Conservation (phyloP, 2,797 vertebrate species). For the Antennarius maculatus region DNA sequence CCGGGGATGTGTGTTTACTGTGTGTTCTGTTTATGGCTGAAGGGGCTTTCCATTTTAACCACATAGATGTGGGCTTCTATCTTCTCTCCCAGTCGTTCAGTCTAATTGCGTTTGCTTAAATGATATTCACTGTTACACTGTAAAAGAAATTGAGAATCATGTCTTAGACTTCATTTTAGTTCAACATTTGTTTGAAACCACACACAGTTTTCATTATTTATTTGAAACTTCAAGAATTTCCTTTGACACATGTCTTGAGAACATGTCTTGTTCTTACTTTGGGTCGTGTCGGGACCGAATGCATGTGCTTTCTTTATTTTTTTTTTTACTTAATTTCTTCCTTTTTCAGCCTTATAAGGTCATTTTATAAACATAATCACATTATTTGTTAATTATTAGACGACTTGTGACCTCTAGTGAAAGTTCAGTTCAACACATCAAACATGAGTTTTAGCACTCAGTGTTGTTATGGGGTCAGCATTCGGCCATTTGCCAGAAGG, state of each 20-base stretch:
- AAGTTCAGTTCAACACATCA: conserved; percentile 38
- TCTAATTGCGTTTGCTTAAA: conserved; percentile 59
- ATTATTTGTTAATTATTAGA: conserved; percentile 17
- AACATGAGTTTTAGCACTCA: conserved; percentile 31
- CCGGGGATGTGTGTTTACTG: conserved; percentile 48
- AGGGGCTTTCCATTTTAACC: conserved; percentile 63
- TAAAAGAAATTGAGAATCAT: conserved; percentile 7
- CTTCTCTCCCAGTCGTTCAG: conserved; percentile 40
- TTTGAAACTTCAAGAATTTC: conserved; percentile 15
- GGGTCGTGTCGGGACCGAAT: too few relatives aligned
- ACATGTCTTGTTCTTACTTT: too few relatives aligned
- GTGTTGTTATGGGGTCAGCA: conserved; percentile 58
- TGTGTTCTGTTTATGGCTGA: conserved; percentile 59
- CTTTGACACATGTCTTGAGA: conserved; percentile 32
- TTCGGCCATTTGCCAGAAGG: conserved; percentile 27
- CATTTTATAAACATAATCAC: conserved; percentile 4
- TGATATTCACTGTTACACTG: conserved; percentile 36
- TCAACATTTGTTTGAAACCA: conserved; percentile 5
- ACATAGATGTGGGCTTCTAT: conserved; percentile 67
- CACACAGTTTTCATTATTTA: too few relatives aligned
- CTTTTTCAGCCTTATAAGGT: conserved; percentile 13
- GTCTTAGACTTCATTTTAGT: conserved; percentile 10
- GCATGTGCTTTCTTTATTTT: too few relatives aligned
- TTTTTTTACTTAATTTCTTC: too few relatives aligned
- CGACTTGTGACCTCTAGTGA: conserved; percentile 36